Evolutionary conservation across 2,888 invertebrate genomes (phyloP).

Genomic region (Drosophila colorata): DNA sequence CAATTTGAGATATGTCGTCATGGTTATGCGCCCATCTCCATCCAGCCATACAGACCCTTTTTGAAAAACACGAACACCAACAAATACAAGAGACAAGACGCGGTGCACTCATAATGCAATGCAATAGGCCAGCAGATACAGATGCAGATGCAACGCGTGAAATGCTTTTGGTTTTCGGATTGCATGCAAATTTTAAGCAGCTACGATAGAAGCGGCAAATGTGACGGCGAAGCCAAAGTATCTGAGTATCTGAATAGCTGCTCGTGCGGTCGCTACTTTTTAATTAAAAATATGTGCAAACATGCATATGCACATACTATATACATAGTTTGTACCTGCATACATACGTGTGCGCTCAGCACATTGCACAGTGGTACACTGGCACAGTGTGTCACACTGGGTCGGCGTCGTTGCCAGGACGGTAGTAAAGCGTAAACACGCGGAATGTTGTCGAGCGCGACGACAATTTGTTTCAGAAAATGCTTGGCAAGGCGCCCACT

Average conservation of each 20-base stretch:
- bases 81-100: background rate
- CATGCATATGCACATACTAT: constrained; percentile 2
- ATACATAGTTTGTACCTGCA: background rate
- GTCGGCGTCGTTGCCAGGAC: constrained; percentile 50
- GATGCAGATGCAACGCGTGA: constrained; percentile 45
- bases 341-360: constrained; percentile 10
- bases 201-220: constrained; percentile 34
- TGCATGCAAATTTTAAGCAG: constrained; percentile 20
- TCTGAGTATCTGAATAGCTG: constrained; percentile 43
- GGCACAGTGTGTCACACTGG: constrained; percentile 66
- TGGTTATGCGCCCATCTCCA: constrained; percentile 1
- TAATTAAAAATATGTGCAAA: constrained; percentile 63
- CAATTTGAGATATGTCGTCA: constrained; percentile 3
- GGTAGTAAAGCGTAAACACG: constrained; percentile 71
- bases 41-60: background rate
- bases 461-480: constrained; percentile 83
- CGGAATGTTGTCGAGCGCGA: constrained; percentile 83
- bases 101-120: constrained; percentile 24
- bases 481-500: constrained; percentile 82
- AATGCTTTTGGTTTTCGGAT: constrained; percentile 40
- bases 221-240: constrained; percentile 63
- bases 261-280: constrained; percentile 53
- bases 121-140: constrained; percentile 6
- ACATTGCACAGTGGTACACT: constrained; percentile 61
- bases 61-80: background rate